Evolutionary conservation across 2,888 invertebrate species (phyloP).

Genomic region (Lobophora halterata): DNA sequence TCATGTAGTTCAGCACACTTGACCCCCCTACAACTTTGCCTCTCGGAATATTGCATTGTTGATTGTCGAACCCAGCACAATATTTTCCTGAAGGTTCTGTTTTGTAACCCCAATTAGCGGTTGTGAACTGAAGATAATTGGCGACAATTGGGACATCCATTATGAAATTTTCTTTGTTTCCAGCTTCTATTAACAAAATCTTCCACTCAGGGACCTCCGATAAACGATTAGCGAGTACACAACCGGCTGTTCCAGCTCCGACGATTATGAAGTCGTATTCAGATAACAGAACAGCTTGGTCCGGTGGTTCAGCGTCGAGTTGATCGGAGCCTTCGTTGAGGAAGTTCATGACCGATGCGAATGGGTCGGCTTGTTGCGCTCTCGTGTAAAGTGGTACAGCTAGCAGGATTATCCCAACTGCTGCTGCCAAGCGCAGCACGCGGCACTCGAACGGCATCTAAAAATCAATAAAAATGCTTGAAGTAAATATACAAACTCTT

Average conservation of each 20-base stretch:
- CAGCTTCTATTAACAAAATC: slow-evolving; percentile 87
- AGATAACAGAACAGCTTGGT: slow-evolving; percentile 66
- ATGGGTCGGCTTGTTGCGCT: slow-evolving; percentile 54
- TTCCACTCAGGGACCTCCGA: slow-evolving; percentile 85
- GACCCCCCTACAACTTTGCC: slow-evolving; percentile 92
- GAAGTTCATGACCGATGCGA: slow-evolving; percentile 77
- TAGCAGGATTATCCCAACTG: slow-evolving; percentile 50
- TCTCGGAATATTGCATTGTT: slow-evolving; percentile 88
- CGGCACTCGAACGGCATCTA: slow-evolving; percentile 62
- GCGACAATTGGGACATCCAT: slow-evolving; percentile 90
- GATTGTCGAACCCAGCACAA: slow-evolving; percentile 87
- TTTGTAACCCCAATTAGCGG: slow-evolving; percentile 90
- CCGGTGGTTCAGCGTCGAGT: slow-evolving; percentile 75
- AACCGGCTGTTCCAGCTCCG: slow-evolving; percentile 91
- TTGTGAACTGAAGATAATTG: slow-evolving; percentile 85
- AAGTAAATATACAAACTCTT: too few species aligned
- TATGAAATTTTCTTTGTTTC: slow-evolving; percentile 84
- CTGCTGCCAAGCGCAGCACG: slow-evolving; percentile 42
- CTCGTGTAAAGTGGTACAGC: slow-evolving; percentile 44
- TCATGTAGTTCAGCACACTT: slow-evolving; percentile 90
- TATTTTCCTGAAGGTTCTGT: slow-evolving; percentile 87
- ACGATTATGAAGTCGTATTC: slow-evolving; percentile 89
- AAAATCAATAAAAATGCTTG: slow-evolving; percentile 39
- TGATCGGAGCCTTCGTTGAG: slow-evolving; percentile 77
- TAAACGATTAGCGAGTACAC: slow-evolving; percentile 86